Conservation (phyloP, 2,113 vertebrate genomes). For the Suncus etruscus region DNA sequence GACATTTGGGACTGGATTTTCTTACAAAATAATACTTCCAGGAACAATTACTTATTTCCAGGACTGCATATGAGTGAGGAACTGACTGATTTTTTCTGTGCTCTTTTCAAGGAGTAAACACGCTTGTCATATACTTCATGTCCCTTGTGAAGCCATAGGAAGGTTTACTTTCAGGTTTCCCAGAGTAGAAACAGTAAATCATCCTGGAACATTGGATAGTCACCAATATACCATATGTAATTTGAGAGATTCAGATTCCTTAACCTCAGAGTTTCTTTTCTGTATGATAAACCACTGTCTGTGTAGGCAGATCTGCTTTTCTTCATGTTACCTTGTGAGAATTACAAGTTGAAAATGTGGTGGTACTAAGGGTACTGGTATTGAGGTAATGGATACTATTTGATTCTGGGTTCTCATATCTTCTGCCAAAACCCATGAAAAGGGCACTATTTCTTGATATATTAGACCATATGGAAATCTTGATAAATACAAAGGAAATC, state of each 20-base stretch:
- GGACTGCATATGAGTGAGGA: not conserved
- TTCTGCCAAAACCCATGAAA: constrained; percentile 10
- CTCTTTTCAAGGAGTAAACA: constrained; percentile 16
- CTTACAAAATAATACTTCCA: not conserved
- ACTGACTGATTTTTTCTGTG: not conserved
- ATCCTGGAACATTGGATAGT: not conserved
- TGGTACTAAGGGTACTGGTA: not conserved
- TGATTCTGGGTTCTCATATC: not conserved
- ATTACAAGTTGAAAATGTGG: not conserved
- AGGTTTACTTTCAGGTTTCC: not conserved
- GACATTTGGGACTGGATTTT: constrained; percentile 18
- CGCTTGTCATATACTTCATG: not conserved
- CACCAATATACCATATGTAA: not conserved
- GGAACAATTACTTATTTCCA: not conserved
- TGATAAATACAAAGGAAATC: constrained; percentile 26
- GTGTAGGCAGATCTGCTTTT: not conserved
- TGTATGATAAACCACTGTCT: not conserved
- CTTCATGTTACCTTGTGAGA: not conserved
- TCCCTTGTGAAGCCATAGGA: not conserved
- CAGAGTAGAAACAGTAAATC: not conserved
- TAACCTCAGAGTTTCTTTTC: not conserved
- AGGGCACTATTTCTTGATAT: not conserved
- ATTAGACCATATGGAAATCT: not conserved
- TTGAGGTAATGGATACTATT: not conserved
- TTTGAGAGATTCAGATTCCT: not conserved